These are phyloP conservation scores for Myotis davidii DNA, from an alignment of 2,113 vertebrate species.

Conservation along the genomic window DNA sequence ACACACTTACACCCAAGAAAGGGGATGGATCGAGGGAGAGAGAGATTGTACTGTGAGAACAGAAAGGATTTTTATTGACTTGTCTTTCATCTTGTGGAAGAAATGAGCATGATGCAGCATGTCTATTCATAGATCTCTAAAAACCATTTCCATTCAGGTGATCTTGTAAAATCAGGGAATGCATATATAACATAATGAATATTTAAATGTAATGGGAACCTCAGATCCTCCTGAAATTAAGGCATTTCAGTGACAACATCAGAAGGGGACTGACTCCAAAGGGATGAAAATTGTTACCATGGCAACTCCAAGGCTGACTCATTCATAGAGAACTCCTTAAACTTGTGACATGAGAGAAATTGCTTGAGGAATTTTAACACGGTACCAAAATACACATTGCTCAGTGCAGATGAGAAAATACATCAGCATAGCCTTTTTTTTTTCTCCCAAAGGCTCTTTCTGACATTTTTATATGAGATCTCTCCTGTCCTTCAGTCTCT, in stretches of 20 bases:
- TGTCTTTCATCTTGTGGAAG: conserved; percentile 59
- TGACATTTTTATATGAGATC: background rate
- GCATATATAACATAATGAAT: conserved; percentile 66
- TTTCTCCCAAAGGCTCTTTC: background rate
- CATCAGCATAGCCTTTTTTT: background rate
- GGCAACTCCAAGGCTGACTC: conserved; percentile 75
- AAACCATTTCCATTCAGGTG: conserved; percentile 71
- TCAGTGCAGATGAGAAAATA: conserved; percentile 56
- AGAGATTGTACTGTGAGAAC: background rate
- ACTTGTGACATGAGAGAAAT: conserved; percentile 73
- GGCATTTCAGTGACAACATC: conserved; percentile 53
- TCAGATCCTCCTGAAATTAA: conserved; percentile 62
- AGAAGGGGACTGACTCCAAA: conserved; percentile 50
- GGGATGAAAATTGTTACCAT: conserved; percentile 69
- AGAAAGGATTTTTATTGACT: conserved; percentile 57
- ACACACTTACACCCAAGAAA: background rate
- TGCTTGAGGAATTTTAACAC: conserved; percentile 74
- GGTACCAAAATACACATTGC: conserved; percentile 69
- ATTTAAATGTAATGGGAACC: conserved; percentile 71
- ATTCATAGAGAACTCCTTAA: conserved; percentile 78
- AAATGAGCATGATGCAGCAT: conserved; percentile 44
- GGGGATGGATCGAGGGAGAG: background rate
- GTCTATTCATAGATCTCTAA: conserved; percentile 69
- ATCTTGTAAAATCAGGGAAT: conserved; percentile 68
- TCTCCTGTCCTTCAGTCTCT: background rate